phyloP scores from a whole-genome alignment of 2,888 invertebrate species.

The Choreutis nemorana region DNA sequence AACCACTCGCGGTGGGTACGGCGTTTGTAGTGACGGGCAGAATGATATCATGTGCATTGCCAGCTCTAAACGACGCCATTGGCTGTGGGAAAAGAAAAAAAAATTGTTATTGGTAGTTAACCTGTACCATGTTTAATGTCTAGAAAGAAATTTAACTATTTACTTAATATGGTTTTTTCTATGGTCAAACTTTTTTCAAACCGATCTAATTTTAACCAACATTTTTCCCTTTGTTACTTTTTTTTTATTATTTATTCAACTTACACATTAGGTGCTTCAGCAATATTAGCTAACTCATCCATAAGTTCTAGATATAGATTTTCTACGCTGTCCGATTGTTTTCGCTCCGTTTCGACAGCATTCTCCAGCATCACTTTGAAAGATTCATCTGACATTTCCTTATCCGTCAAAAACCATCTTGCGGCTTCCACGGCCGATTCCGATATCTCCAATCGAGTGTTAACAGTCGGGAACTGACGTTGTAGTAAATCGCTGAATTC shows the following conservation, averaged over 20 bases:
- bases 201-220: no score
- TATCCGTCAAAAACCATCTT: slow-evolving; percentile 39
- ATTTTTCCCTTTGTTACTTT: no score
- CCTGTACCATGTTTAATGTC: not conserved
- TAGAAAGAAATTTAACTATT: no score
- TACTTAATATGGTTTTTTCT: no score
- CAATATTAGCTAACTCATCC: slow-evolving; percentile 59
- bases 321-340: slow-evolving; percentile 48
- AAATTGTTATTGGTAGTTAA: not conserved
- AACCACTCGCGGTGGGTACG: slow-evolving; percentile 70
- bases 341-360: slow-evolving; percentile 36
- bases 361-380: slow-evolving; percentile 22
- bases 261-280: slow-evolving; percentile 46
- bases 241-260: no score
- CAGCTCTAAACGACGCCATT: slow-evolving; percentile 84
- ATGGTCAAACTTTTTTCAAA: no score
- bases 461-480: slow-evolving; percentile 69
- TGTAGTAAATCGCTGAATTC: slow-evolving; percentile 61
- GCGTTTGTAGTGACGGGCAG: slow-evolving; percentile 75
- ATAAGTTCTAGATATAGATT: slow-evolving; percentile 63
- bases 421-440: slow-evolving; percentile 58
- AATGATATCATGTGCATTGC: slow-evolving; percentile 76
- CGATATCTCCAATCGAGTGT: slow-evolving; percentile 66
- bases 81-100: slow-evolving; percentile 41
- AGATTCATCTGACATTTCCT: slow-evolving; percentile 27